A percentile compares a stretch with the other conserved stretches of the same genome.
phyloP scores from a whole-genome alignment of 2,113 vertebrate genomes.

The Ictalurus punctatus region DNA sequence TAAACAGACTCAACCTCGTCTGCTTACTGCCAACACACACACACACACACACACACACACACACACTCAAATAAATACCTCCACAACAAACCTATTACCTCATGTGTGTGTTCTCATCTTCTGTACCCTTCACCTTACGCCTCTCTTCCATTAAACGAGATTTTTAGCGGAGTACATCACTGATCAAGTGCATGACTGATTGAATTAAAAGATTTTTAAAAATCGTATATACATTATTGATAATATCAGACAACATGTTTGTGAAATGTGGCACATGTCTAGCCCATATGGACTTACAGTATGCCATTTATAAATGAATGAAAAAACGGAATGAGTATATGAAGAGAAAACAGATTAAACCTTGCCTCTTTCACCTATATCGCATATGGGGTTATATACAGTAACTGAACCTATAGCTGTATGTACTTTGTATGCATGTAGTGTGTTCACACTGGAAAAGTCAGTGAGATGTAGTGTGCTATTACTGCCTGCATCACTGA shows the following conservation, averaged over 20 bases:
- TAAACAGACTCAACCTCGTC: constrained; percentile 31
- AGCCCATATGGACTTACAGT: neutral
- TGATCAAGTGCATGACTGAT: neutral
- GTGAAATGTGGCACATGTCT: neutral
- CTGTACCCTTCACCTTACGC: neutral
- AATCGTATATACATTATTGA: neutral
- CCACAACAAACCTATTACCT: constrained; percentile 4
- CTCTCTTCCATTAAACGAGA: neutral
- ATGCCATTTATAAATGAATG: neutral
- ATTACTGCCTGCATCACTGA: neutral
- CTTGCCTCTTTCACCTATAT: neutral
- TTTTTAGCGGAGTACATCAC: neutral
- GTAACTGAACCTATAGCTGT: neutral
- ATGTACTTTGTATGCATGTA: constrained; percentile 3
- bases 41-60: neutral
- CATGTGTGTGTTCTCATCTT: neutral
- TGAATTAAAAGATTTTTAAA: neutral
- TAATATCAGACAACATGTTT: constrained; percentile 5
- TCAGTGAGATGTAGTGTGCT: neutral
- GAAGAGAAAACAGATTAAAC: neutral
- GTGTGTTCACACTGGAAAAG: neutral
- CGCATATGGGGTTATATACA: neutral
- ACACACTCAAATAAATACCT: neutral
- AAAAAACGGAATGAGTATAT: neutral
- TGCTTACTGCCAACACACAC: neutral